phyloP scores from a whole-genome alignment of 92 coral and sea anemone genomes.

The Porites evermanni region DNA sequence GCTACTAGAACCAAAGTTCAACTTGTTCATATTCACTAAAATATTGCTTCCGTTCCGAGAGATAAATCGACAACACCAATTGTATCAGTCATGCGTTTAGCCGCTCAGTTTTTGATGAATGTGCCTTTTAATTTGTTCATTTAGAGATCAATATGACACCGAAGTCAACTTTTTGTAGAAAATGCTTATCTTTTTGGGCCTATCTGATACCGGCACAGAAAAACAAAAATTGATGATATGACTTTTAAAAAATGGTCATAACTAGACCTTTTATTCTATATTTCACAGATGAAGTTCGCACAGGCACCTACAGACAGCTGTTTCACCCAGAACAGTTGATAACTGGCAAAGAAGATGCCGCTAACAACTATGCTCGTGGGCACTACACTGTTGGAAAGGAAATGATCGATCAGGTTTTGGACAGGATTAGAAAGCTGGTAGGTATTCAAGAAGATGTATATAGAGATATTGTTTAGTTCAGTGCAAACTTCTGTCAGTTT shows the following conservation, averaged over 20 bases:
- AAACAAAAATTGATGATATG: too few relatives aligned
- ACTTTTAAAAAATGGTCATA: background rate
- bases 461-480: background rate
- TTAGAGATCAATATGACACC: too few relatives aligned
- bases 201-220: too few relatives aligned
- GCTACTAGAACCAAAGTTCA: too few relatives aligned
- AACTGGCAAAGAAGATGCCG: constrained; percentile 74
- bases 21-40: too few relatives aligned
- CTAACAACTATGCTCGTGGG: constrained; percentile 97
- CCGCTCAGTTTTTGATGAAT: too few relatives aligned
- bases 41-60: too few relatives aligned
- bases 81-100: too few relatives aligned
- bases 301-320: constrained; percentile 62
- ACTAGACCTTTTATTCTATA: background rate
- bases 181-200: too few relatives aligned
- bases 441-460: background rate
- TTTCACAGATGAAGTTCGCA: constrained; percentile 48
- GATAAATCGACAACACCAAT: too few relatives aligned
- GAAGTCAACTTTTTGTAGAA: too few relatives aligned
- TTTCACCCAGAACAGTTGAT: constrained; percentile 76
- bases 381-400: constrained; percentile 96
- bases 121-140: too few relatives aligned
- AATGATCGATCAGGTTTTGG: constrained; percentile 41
- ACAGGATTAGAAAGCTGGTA: constrained; percentile 48
- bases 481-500: background rate